Evolutionary conservation across 2,113 vertebrate species (phyloP).

Genomic region (Sprattus sprattus): DNA sequence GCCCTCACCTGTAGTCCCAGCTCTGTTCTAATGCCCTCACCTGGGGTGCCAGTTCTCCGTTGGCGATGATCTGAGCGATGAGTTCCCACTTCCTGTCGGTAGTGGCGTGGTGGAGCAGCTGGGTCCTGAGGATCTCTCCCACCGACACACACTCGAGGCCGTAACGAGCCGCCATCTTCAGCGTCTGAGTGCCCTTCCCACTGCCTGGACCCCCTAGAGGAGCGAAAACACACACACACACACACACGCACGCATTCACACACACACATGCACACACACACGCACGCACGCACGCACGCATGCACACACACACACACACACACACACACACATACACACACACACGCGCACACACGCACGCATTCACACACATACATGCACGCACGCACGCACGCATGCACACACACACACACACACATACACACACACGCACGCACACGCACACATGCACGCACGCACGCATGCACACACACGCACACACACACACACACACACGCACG

Average conservation of each 20-base stretch:
- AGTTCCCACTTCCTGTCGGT: conserved; percentile 70
- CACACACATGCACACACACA: neutral
- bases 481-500: neutral
- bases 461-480: too few relatives aligned
- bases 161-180: conserved; percentile 61
- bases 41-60: conserved; percentile 55
- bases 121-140: conserved; percentile 66
- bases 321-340: neutral
- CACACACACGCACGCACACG: neutral
- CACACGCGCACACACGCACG: neutral
- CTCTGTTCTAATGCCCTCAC: conserved; percentile 15
- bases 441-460: too few relatives aligned
- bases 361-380: neutral
- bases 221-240: neutral
- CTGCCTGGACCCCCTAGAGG: conserved; percentile 67
- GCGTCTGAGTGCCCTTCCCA: conserved; percentile 68
- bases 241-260: neutral
- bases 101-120: conserved; percentile 62
- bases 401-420: neutral
- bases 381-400: neutral
- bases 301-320: neutral
- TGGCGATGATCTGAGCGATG: conserved; percentile 71
- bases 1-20: neutral
- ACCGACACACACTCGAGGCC: conserved; percentile 63
- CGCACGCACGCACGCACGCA: too few relatives aligned